phyloP scores from a whole-genome alignment of 1,140 invertebrate genomes.

The Lycorma delicatula region DNA sequence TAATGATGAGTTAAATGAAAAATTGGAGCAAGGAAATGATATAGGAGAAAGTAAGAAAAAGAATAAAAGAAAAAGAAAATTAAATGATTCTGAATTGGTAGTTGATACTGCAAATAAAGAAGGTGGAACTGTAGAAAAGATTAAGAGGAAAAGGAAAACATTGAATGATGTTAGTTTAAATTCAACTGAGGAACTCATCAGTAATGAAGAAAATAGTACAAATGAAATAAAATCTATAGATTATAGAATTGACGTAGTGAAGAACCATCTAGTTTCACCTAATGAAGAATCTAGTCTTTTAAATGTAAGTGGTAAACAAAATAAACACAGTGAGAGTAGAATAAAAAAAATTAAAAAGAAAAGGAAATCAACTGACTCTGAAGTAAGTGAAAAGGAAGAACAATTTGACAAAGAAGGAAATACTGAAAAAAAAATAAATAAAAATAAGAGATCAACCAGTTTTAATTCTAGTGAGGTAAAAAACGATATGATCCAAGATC shows the following conservation, averaged over 20 bases:
- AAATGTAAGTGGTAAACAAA: too few species aligned
- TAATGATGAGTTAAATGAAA: background rate
- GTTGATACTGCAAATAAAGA: background rate
- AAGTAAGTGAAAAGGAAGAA: conserved; percentile 4
- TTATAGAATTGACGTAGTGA: too few species aligned
- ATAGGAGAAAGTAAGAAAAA: conserved; percentile 1
- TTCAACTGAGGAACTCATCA: background rate
- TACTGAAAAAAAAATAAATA: background rate
- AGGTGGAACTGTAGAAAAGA: background rate
- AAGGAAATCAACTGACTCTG: too few species aligned
- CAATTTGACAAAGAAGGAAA: background rate
- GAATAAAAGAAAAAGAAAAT: background rate
- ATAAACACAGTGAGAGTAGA: too few species aligned
- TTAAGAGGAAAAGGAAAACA: background rate
- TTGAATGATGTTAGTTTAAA: background rate
- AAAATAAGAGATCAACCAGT: background rate
- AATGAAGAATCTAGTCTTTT: too few species aligned
- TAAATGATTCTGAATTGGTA: background rate
- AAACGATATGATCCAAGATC: too few species aligned
- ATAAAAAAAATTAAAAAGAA: too few species aligned
- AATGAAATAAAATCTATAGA: background rate
- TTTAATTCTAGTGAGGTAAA: too few species aligned
- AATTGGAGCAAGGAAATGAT: background rate
- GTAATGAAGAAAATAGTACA: background rate
- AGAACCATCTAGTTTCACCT: too few species aligned